These are phyloP conservation scores for Isichthys henryi DNA, from an alignment of 2,113 vertebrate species.

Conservation along the genomic window DNA sequence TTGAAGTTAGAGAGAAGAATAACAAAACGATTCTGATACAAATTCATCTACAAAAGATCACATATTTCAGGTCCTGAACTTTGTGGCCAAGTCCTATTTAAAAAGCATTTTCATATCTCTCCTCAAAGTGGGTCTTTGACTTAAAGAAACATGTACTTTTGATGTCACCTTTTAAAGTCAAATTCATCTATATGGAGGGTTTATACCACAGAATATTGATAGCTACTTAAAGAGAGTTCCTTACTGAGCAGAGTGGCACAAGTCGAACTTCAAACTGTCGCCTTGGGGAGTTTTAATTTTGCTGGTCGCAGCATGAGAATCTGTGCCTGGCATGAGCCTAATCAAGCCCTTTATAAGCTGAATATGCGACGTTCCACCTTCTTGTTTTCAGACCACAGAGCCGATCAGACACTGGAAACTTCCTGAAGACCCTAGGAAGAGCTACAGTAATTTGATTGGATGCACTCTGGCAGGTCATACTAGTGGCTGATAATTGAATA, in stretches of 20 bases:
- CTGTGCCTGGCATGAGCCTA: slow-evolving; percentile 32
- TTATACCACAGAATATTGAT: neutral
- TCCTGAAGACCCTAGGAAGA: neutral
- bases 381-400: slow-evolving; percentile 18
- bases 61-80: neutral
- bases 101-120: neutral
- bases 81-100: neutral
- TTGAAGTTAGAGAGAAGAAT: neutral
- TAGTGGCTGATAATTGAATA: neutral
- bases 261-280: slow-evolving; percentile 26
- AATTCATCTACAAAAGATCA: neutral
- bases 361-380: neutral
- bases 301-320: slow-evolving; percentile 24
- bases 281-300: slow-evolving; percentile 22
- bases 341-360: slow-evolving; percentile 33
- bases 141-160: neutral
- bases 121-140: neutral
- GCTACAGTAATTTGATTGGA: neutral
- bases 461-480: neutral
- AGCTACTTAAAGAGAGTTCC: neutral
- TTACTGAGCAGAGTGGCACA: neutral
- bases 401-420: neutral
- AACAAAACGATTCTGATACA: neutral
- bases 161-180: neutral
- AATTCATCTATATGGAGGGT: neutral